Evolutionary conservation across 2,797 vertebrate genomes (phyloP).

Genomic region (Danionella dracula): DNA sequence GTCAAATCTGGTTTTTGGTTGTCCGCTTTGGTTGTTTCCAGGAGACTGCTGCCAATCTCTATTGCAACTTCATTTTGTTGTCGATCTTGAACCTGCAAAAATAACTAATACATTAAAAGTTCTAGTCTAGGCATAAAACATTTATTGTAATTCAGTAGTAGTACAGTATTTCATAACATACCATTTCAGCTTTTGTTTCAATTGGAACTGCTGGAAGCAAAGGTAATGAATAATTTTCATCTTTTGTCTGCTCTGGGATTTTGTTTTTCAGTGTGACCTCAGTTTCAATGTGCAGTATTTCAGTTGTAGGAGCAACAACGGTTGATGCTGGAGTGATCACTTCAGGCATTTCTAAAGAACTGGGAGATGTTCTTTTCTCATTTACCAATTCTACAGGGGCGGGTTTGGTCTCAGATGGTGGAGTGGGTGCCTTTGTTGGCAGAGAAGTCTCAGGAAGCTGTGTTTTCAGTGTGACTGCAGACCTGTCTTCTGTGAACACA

Average conservation of each 20-base stretch:
- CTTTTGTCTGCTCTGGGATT: neutral
- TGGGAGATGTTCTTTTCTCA: slow-evolving; percentile 20
- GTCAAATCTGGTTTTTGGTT: slow-evolving; percentile 57
- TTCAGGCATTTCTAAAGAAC: neutral
- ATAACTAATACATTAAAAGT: neutral
- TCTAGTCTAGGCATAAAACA: too few relatives aligned
- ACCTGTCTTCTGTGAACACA: slow-evolving; percentile 44
- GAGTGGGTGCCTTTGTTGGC: slow-evolving; percentile 1
- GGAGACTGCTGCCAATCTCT: slow-evolving; percentile 69
- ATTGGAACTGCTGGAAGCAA: neutral
- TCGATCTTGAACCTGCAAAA: slow-evolving; percentile 8
- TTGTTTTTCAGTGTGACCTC: slow-evolving; percentile 8
- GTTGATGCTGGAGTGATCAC: slow-evolving; percentile 4
- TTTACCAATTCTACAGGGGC: slow-evolving; percentile 17
- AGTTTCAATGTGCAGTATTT: slow-evolving; percentile 13
- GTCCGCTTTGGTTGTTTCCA: slow-evolving; percentile 64
- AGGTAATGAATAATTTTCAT: neutral
- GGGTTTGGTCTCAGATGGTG: slow-evolving; percentile 25
- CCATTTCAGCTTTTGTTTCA: slow-evolving; percentile 4
- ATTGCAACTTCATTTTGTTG: slow-evolving; percentile 55
- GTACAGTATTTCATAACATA: too few relatives aligned
- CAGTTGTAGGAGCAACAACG: neutral
- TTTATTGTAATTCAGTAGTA: too few relatives aligned
- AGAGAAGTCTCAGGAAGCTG: slow-evolving; percentile 33
- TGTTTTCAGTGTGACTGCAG: slow-evolving; percentile 38